phyloP scores from a whole-genome alignment of 1,140 invertebrate genomes.

The Lethrus apterus region DNA sequence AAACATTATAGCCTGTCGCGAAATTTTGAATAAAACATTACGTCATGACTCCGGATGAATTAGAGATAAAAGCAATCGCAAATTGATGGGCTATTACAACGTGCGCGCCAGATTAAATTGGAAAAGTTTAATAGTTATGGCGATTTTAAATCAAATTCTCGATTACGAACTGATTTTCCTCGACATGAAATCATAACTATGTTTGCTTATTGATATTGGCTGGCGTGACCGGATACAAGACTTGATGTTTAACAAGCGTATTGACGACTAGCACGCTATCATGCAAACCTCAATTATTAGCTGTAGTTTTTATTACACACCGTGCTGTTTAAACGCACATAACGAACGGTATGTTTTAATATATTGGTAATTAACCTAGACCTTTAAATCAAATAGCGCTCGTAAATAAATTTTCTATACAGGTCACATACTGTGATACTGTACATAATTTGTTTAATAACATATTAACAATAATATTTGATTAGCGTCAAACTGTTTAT shows the following conservation, averaged over 20 bases:
- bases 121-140: conserved; percentile 20
- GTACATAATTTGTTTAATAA: neutral
- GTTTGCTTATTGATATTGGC: conserved; percentile 17
- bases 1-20: conserved; percentile 13
- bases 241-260: conserved; percentile 19
- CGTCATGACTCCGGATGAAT: conserved; percentile 12
- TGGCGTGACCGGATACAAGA: conserved; percentile 18
- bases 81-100: conserved; percentile 20
- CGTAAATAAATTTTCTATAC: no score
- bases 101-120: conserved; percentile 19
- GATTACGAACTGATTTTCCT: conserved; percentile 7
- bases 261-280: conserved; percentile 16
- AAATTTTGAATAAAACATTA: conserved; percentile 17
- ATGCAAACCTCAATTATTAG: neutral
- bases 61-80: conserved; percentile 20
- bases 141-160: conserved; percentile 14
- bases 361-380: neutral
- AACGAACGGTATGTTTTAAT: neutral
- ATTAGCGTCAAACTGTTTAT: no score
- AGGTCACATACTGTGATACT: neutral
- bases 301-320: neutral
- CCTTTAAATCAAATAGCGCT: neutral
- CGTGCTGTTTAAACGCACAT: neutral
- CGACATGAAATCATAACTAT: conserved; percentile 15
- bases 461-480: no score